phyloP scores from a whole-genome alignment of 1,140 invertebrate genomes.

The Calephelis virginiensis region DNA sequence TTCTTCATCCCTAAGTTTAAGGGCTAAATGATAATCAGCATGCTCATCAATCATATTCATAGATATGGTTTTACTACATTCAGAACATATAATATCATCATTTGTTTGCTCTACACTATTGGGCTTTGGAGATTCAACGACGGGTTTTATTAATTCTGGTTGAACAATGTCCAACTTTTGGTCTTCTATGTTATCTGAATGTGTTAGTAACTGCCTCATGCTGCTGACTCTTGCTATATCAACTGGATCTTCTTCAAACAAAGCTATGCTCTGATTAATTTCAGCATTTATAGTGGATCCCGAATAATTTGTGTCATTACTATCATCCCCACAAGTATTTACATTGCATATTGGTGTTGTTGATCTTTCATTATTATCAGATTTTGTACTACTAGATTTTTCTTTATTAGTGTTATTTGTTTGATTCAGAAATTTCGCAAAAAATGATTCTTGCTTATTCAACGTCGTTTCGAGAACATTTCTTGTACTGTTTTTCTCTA shows the following conservation, averaged over 20 bases:
- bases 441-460: constrained; percentile 72
- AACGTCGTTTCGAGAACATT: constrained; percentile 42
- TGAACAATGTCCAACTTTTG: not conserved
- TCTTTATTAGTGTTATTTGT: constrained; percentile 19
- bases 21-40: constrained; percentile 81
- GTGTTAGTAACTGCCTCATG: constrained; percentile 54
- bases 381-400: constrained; percentile 5
- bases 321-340: constrained; percentile 47
- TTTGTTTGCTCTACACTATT: constrained; percentile 19
- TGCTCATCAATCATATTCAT: constrained; percentile 74
- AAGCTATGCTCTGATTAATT: constrained; percentile 69
- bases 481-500: constrained; percentile 18
- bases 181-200: not conserved
- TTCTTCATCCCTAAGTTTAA: constrained; percentile 79
- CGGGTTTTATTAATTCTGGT: not conserved
- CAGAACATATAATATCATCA: constrained; percentile 55
- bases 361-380: constrained; percentile 20
- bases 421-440: constrained; percentile 66
- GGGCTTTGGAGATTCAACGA: not conserved
- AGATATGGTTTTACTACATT: constrained; percentile 78
- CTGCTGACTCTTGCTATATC: constrained; percentile 48
- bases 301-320: constrained; percentile 63
- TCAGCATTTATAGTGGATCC: constrained; percentile 68
- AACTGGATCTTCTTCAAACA: constrained; percentile 59
- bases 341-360: constrained; percentile 43